These are phyloP conservation scores for Zaprionus taronus DNA, from an alignment of 1,140 invertebrate species.

Conservation along the genomic window DNA sequence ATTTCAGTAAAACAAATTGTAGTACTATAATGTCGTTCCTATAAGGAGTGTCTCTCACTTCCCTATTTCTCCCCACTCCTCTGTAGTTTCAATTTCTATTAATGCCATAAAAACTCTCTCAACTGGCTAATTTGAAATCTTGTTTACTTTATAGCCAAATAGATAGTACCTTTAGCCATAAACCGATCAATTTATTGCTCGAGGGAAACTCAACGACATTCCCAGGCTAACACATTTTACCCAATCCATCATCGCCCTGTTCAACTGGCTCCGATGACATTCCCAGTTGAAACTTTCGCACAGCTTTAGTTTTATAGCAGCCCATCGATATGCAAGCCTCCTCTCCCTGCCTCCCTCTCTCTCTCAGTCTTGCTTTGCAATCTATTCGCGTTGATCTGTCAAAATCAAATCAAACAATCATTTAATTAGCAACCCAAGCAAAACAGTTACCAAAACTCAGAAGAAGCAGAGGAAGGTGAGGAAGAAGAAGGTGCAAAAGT, in stretches of 20 bases:
- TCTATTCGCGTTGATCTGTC: conserved; percentile 46
- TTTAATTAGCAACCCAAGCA: conserved; percentile 55
- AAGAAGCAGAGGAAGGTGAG: background rate
- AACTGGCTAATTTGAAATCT: background rate
- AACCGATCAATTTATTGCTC: background rate
- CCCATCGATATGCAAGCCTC: background rate
- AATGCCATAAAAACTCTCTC: background rate
- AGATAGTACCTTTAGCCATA: conserved; percentile 1
- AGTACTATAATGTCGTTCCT: background rate
- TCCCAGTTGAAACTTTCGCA: conserved; percentile 42
- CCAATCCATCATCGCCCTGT: conserved; percentile 34
- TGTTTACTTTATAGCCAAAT: background rate
- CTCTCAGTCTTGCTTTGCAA: conserved; percentile 27
- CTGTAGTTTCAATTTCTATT: background rate
- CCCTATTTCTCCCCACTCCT: background rate
- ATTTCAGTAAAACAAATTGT: background rate
- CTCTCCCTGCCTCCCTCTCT: background rate
- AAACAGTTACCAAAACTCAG: conserved; percentile 3
- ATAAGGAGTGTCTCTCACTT: background rate
- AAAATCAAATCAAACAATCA: conserved; percentile 64
- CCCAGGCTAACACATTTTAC: conserved; percentile 41
- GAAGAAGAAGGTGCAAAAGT: background rate
- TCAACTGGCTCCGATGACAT: conserved; percentile 11
- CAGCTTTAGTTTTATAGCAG: conserved; percentile 4
- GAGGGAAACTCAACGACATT: conserved; percentile 13